Base-by-base conservation (phyloP, 2,113 vertebrate species). In the Etheostoma spectabile region DNA sequence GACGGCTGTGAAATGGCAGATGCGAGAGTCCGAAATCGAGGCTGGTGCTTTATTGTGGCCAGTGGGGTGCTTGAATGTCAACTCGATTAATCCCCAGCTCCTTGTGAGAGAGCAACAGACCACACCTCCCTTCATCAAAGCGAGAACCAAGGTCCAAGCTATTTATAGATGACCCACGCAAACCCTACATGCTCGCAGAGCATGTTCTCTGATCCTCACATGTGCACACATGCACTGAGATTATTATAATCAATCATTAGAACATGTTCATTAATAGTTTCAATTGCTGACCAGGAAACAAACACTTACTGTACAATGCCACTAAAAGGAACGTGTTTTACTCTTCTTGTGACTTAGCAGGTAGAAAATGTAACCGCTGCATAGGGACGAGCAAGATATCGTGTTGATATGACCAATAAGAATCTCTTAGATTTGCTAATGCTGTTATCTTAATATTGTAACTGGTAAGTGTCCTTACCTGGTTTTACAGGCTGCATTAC, bases 21-120 rank as follows among this genome's bases (percentile, higher is more conserved):
- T 64, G 75, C 80, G 57, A 4, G 24, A 73, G 77, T 56, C 30
- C 81, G 72, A 80, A 88, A 81, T 85, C 90, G 86, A 53, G 42
- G 56, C 76, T 33, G 7, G 79, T 13, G 77, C 76, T 90, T 93
- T 90, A 83, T 86, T 91, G 90, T 91, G 86, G 87, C 74, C 88
- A 89, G 86, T 91, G 85, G 85, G 49, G 71, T 86, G 84, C 80
- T 73, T 85, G 78, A 88, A 85, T 70, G 77, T n/a, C 64, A 73
- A 65, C 64, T 85, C 84, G 81, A 89, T 89, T 90, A 78, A 82
- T 83, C 73, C 79, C 77, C 52, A 42, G 72, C 83, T 90, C 77
- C 87, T 78, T n/a, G n/a, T 72, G 19, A 84, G 80, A 86, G 77
- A 80, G 82, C 68, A 79, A 16, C 55, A 66, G 77, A 64, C 83